Evolutionary conservation across 2,113 vertebrate genomes (phyloP).

Genomic region (Oophaga pumilio): DNA sequence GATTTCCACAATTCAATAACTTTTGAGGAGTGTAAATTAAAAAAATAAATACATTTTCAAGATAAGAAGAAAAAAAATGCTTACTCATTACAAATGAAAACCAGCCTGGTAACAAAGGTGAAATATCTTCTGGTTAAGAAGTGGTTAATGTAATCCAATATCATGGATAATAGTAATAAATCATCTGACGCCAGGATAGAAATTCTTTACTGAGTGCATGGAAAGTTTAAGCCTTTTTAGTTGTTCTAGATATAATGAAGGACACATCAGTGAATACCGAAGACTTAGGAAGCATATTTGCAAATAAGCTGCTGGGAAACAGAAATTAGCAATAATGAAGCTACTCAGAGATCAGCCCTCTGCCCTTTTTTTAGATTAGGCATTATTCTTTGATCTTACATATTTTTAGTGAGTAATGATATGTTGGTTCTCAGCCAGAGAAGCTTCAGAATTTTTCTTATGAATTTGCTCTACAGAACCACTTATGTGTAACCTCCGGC

Average conservation of each 20-base stretch:
- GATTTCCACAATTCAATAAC: too few species aligned
- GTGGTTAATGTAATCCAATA: slow-evolving; percentile 23
- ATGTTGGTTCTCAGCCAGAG: slow-evolving; percentile 49
- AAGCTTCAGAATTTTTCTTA: slow-evolving; percentile 51
- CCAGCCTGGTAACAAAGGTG: not conserved
- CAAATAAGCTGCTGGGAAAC: slow-evolving; percentile 59
- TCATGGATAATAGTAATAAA: slow-evolving; percentile 19
- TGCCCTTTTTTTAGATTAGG: slow-evolving; percentile 48
- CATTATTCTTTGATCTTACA: slow-evolving; percentile 48
- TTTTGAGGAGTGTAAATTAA: too few species aligned
- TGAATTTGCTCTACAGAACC: slow-evolving; percentile 53
- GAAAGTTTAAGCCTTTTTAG: slow-evolving; percentile 31
- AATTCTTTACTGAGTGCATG: slow-evolving; percentile 20
- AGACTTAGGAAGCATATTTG: slow-evolving; percentile 45
- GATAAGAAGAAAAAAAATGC: too few species aligned
- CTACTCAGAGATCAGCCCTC: slow-evolving; percentile 34
- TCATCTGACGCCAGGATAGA: slow-evolving; percentile 4
- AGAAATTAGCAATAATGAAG: slow-evolving; percentile 50
- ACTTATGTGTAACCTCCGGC: slow-evolving; percentile 55
- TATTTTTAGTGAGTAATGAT: slow-evolving; percentile 52
- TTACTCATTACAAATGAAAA: not conserved
- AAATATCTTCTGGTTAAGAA: not conserved
- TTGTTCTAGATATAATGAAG: slow-evolving; percentile 38
- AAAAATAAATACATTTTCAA: too few species aligned
- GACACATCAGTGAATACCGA: slow-evolving; percentile 20